phyloP scores from a whole-genome alignment of 23 tunicate species.

The Diplosoma virens region DNA sequence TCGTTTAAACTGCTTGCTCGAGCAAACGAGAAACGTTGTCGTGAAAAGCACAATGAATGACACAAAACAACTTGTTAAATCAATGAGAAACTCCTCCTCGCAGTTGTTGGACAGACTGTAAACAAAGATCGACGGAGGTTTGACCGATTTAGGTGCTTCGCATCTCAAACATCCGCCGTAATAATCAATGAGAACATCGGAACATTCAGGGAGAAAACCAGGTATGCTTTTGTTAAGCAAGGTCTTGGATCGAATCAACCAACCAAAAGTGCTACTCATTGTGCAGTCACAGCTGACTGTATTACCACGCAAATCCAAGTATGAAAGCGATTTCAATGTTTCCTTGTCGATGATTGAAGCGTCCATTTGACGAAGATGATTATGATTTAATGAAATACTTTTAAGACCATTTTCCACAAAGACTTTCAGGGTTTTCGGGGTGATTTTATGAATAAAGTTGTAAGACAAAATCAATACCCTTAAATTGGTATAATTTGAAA shows the following conservation, averaged over 20 bases:
- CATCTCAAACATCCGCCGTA: constrained; percentile 34
- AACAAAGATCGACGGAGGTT: not conserved
- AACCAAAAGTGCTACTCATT: constrained; percentile 16
- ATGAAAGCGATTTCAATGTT: not conserved
- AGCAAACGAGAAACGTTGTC: not conserved
- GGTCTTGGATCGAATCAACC: not conserved
- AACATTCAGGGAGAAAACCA: constrained; percentile 30
- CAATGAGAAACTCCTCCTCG: not conserved
- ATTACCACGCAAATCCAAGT: constrained; percentile 33
- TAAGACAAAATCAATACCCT: not conserved
- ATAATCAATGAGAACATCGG: not conserved
- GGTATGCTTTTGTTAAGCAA: not conserved
- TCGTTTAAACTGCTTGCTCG: not conserved
- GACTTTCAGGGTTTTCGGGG: not conserved
- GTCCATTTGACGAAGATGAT: not conserved
- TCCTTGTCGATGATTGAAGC: not conserved
- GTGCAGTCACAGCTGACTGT: constrained; percentile 7
- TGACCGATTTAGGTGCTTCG: not conserved
- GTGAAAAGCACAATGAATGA: not conserved
- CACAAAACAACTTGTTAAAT: not conserved
- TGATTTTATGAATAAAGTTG: not conserved
- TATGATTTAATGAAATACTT: not conserved
- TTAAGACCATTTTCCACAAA: not conserved
- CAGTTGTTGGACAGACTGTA: constrained; percentile 5
- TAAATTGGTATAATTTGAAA: not conserved